These are phyloP conservation scores for Chaetops frenatus DNA, from an alignment of 2,113 vertebrate genomes.

Conservation along the genomic window DNA sequence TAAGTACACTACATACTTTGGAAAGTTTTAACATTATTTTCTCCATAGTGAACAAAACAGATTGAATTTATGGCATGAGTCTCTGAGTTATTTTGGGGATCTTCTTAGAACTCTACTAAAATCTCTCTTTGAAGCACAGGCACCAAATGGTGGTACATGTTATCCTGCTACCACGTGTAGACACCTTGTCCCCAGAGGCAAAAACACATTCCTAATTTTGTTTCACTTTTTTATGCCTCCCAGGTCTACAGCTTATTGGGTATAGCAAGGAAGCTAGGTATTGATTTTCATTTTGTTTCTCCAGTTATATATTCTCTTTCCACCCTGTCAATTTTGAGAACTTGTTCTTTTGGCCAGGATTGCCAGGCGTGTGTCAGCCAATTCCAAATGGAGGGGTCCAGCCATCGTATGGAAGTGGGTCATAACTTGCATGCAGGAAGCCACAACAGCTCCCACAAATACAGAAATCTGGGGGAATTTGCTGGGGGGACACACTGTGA, in stretches of 20 bases:
- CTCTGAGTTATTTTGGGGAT: neutral
- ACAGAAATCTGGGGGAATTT: neutral
- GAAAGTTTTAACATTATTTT: neutral
- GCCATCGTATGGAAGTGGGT: neutral
- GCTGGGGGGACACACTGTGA: too few relatives aligned
- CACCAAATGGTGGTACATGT: neutral
- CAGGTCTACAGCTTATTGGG: neutral
- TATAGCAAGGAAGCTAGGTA: neutral
- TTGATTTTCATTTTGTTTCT: neutral
- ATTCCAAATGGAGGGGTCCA: neutral
- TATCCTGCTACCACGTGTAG: neutral
- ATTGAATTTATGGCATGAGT: neutral
- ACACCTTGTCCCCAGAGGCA: neutral
- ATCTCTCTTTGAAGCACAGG: neutral
- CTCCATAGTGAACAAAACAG: neutral
- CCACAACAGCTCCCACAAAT: neutral
- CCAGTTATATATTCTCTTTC: neutral
- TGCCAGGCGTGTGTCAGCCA: neutral
- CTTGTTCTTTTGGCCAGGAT: neutral
- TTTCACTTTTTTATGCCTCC: neutral
- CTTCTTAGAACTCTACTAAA: neutral
- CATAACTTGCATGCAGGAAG: neutral
- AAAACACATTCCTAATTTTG: neutral
- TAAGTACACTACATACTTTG: neutral
- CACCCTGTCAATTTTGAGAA: neutral